phyloP scores from a whole-genome alignment of 2,797 vertebrate species.

The Syngnathus acus region DNA sequence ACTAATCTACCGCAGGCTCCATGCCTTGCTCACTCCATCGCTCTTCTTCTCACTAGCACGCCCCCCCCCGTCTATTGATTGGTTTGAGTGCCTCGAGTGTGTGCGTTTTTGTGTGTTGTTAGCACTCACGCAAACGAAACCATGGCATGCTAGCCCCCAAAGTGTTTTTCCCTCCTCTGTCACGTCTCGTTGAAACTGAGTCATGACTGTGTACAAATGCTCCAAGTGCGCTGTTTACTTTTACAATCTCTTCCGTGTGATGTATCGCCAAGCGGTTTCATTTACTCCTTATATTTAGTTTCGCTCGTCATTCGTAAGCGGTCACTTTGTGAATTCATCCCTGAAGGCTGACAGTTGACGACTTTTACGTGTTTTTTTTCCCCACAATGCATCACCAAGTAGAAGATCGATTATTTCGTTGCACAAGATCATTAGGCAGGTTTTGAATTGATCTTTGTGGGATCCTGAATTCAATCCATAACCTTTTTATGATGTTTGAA shows the following conservation, averaged over 20 bases:
- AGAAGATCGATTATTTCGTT: no score
- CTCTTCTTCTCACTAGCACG: conserved; percentile 15
- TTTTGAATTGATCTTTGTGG: no score
- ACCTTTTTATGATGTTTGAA: not conserved
- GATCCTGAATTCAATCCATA: no score
- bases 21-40: conserved; percentile 28
- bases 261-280: not conserved
- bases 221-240: not conserved
- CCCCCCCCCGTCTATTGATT: conserved; percentile 34
- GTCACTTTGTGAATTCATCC: not conserved
- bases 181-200: not conserved
- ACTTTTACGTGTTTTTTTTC: no score
- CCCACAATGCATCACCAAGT: no score
- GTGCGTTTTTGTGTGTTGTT: conserved; percentile 25
- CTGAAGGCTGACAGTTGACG: not conserved
- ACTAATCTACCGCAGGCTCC: conserved; percentile 51
- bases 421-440: no score
- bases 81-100: conserved; percentile 22
- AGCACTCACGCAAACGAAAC: conserved; percentile 24
- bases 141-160: conserved; percentile 22
- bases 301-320: not conserved
- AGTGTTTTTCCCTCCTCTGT: not conserved
- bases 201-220: not conserved
- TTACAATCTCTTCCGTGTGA: not conserved
- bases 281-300: not conserved